Evolutionary conservation across 1,140 invertebrate species (phyloP).

Genomic region (Panagrolaimus sp.): DNA sequence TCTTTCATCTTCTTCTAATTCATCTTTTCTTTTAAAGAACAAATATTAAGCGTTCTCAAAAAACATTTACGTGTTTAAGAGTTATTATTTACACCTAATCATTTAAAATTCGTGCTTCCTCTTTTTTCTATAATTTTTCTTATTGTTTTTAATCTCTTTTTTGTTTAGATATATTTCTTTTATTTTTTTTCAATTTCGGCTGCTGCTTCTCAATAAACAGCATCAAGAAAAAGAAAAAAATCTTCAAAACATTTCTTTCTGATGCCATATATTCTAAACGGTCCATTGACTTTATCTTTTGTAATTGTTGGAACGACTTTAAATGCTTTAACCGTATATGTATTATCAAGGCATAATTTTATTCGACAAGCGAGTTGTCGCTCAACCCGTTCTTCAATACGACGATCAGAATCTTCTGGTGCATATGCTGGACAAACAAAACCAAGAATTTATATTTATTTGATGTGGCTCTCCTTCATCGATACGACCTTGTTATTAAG

Average conservation of each 20-base stretch:
- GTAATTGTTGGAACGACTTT: conserved; percentile 29
- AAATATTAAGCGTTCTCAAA: too few relatives aligned
- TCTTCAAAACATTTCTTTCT: neutral
- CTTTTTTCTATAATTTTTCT: too few relatives aligned
- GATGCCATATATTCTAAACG: conserved; percentile 25
- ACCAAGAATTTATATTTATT: conserved; percentile 42
- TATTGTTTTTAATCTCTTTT: too few relatives aligned
- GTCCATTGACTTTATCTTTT: conserved; percentile 30
- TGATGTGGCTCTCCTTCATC: conserved; percentile 38
- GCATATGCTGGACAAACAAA: conserved; percentile 17
- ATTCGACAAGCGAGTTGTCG: conserved; percentile 19
- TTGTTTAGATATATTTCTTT: too few relatives aligned
- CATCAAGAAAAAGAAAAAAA: too few relatives aligned
- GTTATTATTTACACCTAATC: too few relatives aligned
- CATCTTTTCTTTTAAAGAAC: too few relatives aligned
- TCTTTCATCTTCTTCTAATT: too few relatives aligned
- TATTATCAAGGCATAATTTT: conserved; percentile 26
- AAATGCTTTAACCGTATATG: conserved; percentile 33
- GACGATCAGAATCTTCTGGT: neutral
- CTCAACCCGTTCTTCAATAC: neutral
- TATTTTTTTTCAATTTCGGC: too few relatives aligned
- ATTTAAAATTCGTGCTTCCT: too few relatives aligned
- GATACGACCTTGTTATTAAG: conserved; percentile 37
- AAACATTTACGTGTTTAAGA: too few relatives aligned
- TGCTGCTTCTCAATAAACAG: too few relatives aligned